These are phyloP conservation scores for Grapholita molesta DNA, from an alignment of 1,140 invertebrate species.

Conservation along the genomic window DNA sequence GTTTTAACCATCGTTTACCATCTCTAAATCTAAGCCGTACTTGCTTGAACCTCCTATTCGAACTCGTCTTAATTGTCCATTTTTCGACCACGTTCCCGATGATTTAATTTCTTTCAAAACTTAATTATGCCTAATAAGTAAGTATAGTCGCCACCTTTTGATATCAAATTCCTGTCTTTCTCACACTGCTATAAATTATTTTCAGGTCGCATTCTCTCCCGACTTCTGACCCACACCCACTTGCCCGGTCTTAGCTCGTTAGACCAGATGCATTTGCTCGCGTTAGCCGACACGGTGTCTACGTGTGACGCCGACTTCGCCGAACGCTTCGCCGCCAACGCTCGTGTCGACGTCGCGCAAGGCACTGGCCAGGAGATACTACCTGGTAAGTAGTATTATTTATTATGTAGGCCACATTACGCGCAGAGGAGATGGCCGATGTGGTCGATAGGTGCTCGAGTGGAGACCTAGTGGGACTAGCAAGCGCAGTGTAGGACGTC, in stretches of 20 bases:
- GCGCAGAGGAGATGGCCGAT: no score
- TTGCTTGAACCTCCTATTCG: no score
- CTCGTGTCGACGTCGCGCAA: conserved; percentile 80
- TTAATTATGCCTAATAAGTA: no score
- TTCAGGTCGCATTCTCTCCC: conserved; percentile 86
- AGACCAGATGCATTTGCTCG: conserved; percentile 99
- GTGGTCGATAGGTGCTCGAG: no score
- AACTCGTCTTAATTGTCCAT: no score
- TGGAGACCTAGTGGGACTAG: no score
- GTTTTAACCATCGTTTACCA: no score
- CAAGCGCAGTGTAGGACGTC: no score
- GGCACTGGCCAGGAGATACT: conserved; percentile 79
- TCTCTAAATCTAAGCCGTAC: no score
- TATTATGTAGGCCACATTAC: no score
- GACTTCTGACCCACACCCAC: conserved; percentile 96
- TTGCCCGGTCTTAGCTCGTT: conserved; percentile 97
- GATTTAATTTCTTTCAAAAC: no score
- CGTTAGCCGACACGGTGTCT: conserved; percentile 98
- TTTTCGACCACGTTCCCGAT: no score
- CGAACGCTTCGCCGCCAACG: conserved; percentile 89
- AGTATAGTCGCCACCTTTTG: not conserved
- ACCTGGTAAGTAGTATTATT: conserved; percentile 54
- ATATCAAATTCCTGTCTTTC: not conserved
- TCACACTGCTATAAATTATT: conserved; percentile 19
- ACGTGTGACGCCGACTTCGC: conserved; percentile 93